phyloP scores from a whole-genome alignment of 1,140 invertebrate genomes.

The Trichogramma pretiosum region DNA sequence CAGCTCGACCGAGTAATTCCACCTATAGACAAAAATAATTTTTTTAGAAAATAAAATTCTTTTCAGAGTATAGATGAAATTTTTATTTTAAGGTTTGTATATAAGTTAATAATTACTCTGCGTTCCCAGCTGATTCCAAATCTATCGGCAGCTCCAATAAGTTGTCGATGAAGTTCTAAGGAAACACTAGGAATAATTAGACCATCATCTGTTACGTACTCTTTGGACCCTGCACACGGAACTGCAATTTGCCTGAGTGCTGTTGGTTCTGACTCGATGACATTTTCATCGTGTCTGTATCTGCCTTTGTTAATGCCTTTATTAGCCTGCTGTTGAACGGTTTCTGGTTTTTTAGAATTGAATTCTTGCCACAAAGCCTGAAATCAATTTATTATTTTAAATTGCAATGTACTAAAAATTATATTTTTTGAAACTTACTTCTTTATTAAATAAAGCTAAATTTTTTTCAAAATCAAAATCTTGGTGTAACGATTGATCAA shows the following conservation, averaged over 20 bases:
- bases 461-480: slow-evolving; percentile 94
- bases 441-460: slow-evolving; percentile 82
- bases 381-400: slow-evolving; percentile 3
- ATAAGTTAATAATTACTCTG: slow-evolving; percentile 32
- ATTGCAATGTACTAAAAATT: slow-evolving; percentile 1
- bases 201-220: slow-evolving; percentile 75
- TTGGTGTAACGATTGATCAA: slow-evolving; percentile 52
- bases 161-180: slow-evolving; percentile 52
- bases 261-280: slow-evolving; percentile 58
- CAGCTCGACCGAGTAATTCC: slow-evolving; percentile 67
- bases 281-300: slow-evolving; percentile 77
- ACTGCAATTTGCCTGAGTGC: slow-evolving; percentile 63
- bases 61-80: neutral
- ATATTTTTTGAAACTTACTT: slow-evolving; percentile 45
- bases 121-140: slow-evolving; percentile 59
- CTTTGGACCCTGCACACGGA: slow-evolving; percentile 51
- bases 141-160: slow-evolving; percentile 58
- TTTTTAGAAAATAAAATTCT: slow-evolving; percentile 7
- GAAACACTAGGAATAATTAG: slow-evolving; percentile 70
- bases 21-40: slow-evolving; percentile 37
- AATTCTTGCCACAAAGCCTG: slow-evolving; percentile 56
- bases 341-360: slow-evolving; percentile 60
- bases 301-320: slow-evolving; percentile 33
- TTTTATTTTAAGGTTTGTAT: neutral
- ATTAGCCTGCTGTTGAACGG: slow-evolving; percentile 47